These are phyloP conservation scores for Sus cebifrons DNA, from an alignment of 2,797 vertebrate genomes.

Conservation along the genomic window DNA sequence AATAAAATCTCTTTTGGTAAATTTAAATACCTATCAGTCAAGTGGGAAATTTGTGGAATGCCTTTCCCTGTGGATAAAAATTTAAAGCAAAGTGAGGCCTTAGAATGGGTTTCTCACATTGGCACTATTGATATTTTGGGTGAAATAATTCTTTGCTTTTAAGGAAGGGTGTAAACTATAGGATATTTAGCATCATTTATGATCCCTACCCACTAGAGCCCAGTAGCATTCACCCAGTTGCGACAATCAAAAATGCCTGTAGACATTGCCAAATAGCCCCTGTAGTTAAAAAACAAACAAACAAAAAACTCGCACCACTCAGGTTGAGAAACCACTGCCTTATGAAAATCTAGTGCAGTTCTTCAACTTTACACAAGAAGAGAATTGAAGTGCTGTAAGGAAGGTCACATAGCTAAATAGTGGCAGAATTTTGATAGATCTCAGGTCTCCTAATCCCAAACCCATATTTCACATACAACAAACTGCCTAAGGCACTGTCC, in stretches of 20 bases:
- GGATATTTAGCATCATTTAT: not conserved
- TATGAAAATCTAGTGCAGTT: not conserved
- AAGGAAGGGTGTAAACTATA: not conserved
- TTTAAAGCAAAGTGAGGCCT: not conserved
- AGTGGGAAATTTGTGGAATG: not conserved
- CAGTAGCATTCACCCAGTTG: not conserved
- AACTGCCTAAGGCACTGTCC: slow-evolving; percentile 12
- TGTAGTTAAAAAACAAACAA: not conserved
- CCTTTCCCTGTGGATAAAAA: not conserved
- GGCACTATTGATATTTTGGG: not conserved
- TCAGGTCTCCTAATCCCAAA: slow-evolving; percentile 48
- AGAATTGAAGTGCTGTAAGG: not conserved
- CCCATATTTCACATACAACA: slow-evolving; percentile 43
- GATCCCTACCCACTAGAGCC: not conserved
- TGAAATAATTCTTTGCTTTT: not conserved
- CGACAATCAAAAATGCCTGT: not conserved
- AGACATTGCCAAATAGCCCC: not conserved
- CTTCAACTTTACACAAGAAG: slow-evolving; percentile 15
- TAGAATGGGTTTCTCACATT: slow-evolving; percentile 25
- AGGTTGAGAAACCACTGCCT: slow-evolving; percentile 28
- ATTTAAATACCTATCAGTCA: slow-evolving; percentile 12
- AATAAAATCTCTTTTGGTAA: slow-evolving; percentile 21
- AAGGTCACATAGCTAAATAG: slow-evolving; percentile 48
- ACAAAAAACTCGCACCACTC: not conserved
- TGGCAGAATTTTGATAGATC: slow-evolving; percentile 38